Percentiles rank a stretch among this genome's conserved stretches.
Evolutionary conservation across 2,888 invertebrate genomes (phyloP).

Genomic region (Lasiommata megera): DNA sequence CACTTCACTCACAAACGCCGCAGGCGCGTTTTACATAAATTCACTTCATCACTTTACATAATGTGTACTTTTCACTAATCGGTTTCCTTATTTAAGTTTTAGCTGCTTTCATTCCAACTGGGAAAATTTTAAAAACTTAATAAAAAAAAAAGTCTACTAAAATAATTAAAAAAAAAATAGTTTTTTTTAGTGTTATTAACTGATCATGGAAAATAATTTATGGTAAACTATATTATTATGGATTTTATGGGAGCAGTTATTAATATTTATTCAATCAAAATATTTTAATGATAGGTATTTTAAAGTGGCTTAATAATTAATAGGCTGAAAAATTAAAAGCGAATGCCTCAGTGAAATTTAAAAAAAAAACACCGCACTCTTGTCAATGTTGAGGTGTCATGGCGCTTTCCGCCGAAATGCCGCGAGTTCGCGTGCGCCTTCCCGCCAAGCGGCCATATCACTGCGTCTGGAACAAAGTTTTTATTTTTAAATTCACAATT

Average conservation of each 20-base stretch:
- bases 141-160: background rate
- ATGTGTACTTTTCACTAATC: background rate
- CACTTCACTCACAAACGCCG: slow-evolving; percentile 21
- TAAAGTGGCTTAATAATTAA: background rate
- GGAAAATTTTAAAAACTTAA: background rate
- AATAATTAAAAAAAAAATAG: background rate
- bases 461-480: slow-evolving; percentile 48
- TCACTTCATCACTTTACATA: slow-evolving; percentile 23
- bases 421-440: slow-evolving; percentile 38
- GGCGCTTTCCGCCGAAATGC: slow-evolving; percentile 31
- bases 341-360: background rate
- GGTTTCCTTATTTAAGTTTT: background rate
- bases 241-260: too few relatives aligned
- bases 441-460: slow-evolving; percentile 46
- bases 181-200: too few relatives aligned
- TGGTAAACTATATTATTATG: too few relatives aligned
- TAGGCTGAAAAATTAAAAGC: background rate
- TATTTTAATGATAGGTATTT: too few relatives aligned
- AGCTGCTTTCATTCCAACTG: slow-evolving; percentile 16
- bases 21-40: slow-evolving; percentile 11
- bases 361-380: slow-evolving; percentile 13
- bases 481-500: slow-evolving; percentile 28
- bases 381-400: slow-evolving; percentile 23
- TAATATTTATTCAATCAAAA: too few relatives aligned
- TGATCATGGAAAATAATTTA: too few relatives aligned